These are phyloP conservation scores for Pterophyllum scalare DNA, from an alignment of 2,113 vertebrate species.

Conservation along the genomic window DNA sequence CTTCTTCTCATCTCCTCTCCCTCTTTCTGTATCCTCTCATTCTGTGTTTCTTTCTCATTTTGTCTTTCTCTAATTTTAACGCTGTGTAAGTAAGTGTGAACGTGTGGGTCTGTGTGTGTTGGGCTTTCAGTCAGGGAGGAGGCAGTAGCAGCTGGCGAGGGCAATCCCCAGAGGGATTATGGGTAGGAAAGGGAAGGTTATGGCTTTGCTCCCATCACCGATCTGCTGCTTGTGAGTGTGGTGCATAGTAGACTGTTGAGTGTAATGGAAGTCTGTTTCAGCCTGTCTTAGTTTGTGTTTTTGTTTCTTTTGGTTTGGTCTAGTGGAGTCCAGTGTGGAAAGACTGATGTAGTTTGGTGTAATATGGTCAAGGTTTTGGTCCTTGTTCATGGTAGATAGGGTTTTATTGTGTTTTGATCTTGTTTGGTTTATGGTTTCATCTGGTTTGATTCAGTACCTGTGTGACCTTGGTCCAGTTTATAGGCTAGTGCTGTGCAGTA, in stretches of 20 bases:
- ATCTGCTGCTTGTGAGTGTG: constrained; percentile 56
- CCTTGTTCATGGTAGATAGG: not conserved
- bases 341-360: not conserved
- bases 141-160: constrained; percentile 66
- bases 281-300: not conserved
- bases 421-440: not conserved
- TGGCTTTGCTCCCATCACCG: constrained; percentile 54
- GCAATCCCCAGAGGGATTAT: constrained; percentile 65
- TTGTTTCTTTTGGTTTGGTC: not conserved
- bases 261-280: constrained; percentile 3
- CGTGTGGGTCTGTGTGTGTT: constrained; percentile 9
- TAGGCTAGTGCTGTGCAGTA: not conserved
- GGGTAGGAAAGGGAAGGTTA: constrained; percentile 69
- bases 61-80: constrained; percentile 14
- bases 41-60: constrained; percentile 18
- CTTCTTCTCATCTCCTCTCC: not conserved
- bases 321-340: not conserved
- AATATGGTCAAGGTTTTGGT: not conserved
- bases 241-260: constrained; percentile 11
- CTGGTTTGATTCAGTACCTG: not conserved
- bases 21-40: not conserved
- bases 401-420: not conserved
- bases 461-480: not conserved
- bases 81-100: constrained; percentile 2
- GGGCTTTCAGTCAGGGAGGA: constrained; percentile 27